Percentiles rank a stretch among this genome's conserved stretches.
Evolutionary conservation across 2,113 vertebrate genomes (phyloP).

Genomic region (Nothocercus julius): DNA sequence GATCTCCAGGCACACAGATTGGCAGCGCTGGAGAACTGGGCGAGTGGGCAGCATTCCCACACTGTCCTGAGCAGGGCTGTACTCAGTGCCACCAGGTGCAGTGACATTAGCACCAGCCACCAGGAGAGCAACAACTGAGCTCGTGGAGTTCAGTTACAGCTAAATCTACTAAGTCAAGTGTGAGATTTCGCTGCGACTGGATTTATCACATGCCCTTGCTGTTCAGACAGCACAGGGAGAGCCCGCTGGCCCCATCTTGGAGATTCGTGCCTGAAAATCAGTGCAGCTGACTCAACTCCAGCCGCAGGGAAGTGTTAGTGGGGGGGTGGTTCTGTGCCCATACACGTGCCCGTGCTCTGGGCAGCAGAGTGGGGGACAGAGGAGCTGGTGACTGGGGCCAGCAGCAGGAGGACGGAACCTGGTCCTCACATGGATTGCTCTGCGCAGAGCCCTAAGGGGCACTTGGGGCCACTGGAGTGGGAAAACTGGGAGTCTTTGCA

Average conservation of each 20-base stretch:
- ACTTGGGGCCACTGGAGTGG: too few relatives aligned
- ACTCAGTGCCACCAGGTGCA: not conserved
- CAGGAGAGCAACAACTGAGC: not conserved
- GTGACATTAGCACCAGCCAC: not conserved
- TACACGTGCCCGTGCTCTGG: accelerated
- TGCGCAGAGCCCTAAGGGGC: accelerated
- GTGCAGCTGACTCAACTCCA: not conserved
- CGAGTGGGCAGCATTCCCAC: too few relatives aligned
- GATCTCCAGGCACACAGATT: not conserved
- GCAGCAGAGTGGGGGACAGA: accelerated
- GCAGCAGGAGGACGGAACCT: not conserved
- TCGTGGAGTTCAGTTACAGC: not conserved
- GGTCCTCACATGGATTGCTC: not conserved
- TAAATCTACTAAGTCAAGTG: not conserved
- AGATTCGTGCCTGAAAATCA: accelerated
- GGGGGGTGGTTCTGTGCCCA: not conserved
- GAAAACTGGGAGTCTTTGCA: not conserved
- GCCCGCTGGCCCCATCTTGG: too few relatives aligned
- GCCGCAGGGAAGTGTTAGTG: not conserved
- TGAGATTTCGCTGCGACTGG: too few relatives aligned
- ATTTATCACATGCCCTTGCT: too few relatives aligned
- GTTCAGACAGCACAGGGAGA: too few relatives aligned
- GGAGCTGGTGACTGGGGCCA: not conserved
- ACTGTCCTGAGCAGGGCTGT: too few relatives aligned
- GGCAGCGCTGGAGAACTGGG: not conserved